Conservation (phyloP, 2,797 vertebrate species). For the Thamnophis elegans region DNA sequence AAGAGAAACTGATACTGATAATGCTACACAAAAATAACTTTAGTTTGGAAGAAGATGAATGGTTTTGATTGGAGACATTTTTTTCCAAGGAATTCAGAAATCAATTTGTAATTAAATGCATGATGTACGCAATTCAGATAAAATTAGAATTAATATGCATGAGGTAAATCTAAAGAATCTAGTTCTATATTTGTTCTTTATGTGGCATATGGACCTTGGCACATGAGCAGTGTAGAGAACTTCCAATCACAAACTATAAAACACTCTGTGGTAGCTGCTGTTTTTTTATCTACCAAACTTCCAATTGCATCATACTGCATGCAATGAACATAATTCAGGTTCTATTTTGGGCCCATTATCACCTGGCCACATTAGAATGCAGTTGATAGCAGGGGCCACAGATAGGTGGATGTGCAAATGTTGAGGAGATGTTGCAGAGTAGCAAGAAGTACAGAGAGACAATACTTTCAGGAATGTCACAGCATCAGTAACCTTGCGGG, state of each 20-base stretch:
- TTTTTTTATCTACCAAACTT: not conserved
- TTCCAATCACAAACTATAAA: no score
- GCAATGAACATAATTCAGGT: not conserved
- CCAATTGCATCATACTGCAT: not conserved
- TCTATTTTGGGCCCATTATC: not conserved
- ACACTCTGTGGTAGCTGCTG: not conserved
- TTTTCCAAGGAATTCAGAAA: not conserved
- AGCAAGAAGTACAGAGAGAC: not conserved
- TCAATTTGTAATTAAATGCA: not conserved
- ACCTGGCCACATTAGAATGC: not conserved
- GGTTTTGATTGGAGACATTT: not conserved
- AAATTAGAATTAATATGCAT: not conserved
- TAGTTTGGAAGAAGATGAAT: not conserved
- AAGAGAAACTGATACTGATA: not conserved
- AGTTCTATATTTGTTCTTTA: not conserved
- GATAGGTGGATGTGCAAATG: not conserved
- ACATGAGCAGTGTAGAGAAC: not conserved
- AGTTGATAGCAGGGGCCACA: not conserved
- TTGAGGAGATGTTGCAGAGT: not conserved
- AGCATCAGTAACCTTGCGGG: not conserved
- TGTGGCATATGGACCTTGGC: not conserved
- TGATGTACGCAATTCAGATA: not conserved
- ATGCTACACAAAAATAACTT: not conserved
- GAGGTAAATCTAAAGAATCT: not conserved
- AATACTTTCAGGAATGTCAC: no score